Base-by-base conservation (phyloP, 2,888 invertebrate genomes). In the Pteria penguin region DNA sequence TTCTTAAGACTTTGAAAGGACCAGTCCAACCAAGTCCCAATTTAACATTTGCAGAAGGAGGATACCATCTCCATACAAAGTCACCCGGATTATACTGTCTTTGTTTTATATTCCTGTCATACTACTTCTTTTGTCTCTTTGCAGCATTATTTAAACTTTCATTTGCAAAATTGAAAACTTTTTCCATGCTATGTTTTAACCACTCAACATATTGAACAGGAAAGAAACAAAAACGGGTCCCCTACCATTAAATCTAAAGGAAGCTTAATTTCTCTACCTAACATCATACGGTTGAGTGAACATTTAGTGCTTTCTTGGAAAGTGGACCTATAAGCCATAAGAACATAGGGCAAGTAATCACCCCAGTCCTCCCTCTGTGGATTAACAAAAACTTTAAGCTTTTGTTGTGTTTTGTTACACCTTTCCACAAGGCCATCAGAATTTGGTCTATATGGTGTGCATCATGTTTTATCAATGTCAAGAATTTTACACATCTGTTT, bases 291-390 rank as follows among this genome's bases (percentile, higher is more conserved):
- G n/a, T n/a, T n/a, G n/a, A n/a, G n/a, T n/a, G n/a, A n/a, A n/a
- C n/a, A n/a, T n/a, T n/a, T n/a, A n/a, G n/a, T n/a, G n/a, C n/a
- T n/a, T n/a, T n/a, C n/a, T n/a, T n/a, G n/a, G n/a, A n/a, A n/a
- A n/a, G n/a, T n/a, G n/a, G n/a, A n/a, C n/a, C n/a, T n/a, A n/a
- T n/a, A n/a, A n/a, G n/a, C n/a, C n/a, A n/a, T n/a, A n/a, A n/a
- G n/a, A n/a, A n/a, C n/a, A n/a, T n/a, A n/a, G n/a, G 75, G 76
- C 24, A 83, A 45, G 45, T 82, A 74, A 45, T 75, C 72, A 66
- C 81, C 83, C 82, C 83, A 83, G 27, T 80, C 78, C 18, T 36
- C 54, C 14, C 36, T 75, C 58, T 80, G 70, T 31, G 78, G 66
- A 36, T 36, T 33, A 4, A 73, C 71, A 58, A 66, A 68, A 8